These are phyloP conservation scores for Gnathonemus longibarbis DNA, from an alignment of 2,113 vertebrate species.

Conservation along the genomic window DNA sequence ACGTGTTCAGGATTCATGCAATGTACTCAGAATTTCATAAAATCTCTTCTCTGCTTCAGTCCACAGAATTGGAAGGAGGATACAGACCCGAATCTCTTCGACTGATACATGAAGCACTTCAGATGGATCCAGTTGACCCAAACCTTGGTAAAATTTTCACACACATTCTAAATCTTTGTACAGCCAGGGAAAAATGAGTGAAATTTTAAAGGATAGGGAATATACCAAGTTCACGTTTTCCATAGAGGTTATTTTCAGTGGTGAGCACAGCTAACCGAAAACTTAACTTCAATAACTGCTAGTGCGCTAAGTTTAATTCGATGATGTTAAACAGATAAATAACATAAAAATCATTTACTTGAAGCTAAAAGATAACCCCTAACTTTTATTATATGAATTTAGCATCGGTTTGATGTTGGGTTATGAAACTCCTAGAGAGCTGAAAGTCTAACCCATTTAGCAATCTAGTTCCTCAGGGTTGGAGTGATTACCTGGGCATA, in stretches of 20 bases:
- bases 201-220: neutral
- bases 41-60: conserved; percentile 35
- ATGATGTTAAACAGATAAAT: neutral
- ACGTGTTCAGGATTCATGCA: neutral
- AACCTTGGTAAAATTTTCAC: conserved; percentile 27
- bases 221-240: neutral
- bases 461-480: neutral
- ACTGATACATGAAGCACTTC: conserved; percentile 64
- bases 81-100: conserved; percentile 60
- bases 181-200: neutral
- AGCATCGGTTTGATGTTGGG: neutral
- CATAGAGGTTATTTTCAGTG: neutral
- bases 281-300: neutral
- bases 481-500: neutral
- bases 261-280: neutral
- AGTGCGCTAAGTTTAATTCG: neutral
- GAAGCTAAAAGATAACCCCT: neutral
- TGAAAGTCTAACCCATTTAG: neutral
- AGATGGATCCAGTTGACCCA: conserved; percentile 52
- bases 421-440: neutral
- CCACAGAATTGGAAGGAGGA: conserved; percentile 43
- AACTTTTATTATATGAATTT: neutral
- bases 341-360: neutral
- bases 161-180: neutral
- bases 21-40: neutral